Conservation (phyloP, 2,113 vertebrate genomes). For the Mola mola region DNA sequence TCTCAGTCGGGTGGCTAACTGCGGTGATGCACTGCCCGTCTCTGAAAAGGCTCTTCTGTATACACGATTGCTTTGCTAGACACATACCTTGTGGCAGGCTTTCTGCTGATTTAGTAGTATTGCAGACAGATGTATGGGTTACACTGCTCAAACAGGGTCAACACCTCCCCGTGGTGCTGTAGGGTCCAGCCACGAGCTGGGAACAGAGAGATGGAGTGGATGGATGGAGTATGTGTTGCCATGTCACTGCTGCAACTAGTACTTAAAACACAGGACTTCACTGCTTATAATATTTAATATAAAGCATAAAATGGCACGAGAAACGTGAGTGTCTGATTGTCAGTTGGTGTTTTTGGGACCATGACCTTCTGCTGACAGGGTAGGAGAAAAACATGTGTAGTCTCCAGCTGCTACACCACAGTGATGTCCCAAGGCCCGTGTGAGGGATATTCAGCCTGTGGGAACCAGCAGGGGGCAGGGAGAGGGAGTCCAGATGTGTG, state of each 20-base stretch:
- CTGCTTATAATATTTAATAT: slow-evolving; percentile 1
- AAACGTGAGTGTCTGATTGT: slow-evolving; percentile 8
- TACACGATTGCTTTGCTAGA: slow-evolving; percentile 45
- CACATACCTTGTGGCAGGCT: slow-evolving; percentile 56
- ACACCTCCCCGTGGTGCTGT: slow-evolving; percentile 72
- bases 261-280: background rate
- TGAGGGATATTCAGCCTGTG: slow-evolving; percentile 61
- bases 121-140: slow-evolving; percentile 69
- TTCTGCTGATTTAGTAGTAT: slow-evolving; percentile 64
- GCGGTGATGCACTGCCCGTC: slow-evolving; percentile 38
- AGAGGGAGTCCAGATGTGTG: slow-evolving; percentile 74
- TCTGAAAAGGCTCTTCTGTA: slow-evolving; percentile 55
- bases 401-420: slow-evolving; percentile 73
- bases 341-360: slow-evolving; percentile 51
- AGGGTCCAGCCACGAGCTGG: slow-evolving; percentile 49
- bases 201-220: slow-evolving; percentile 2
- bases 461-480: slow-evolving; percentile 68
- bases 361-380: slow-evolving; percentile 75
- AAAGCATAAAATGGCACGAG: background rate
- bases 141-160: slow-evolving; percentile 74
- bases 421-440: slow-evolving; percentile 63
- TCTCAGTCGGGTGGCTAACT: slow-evolving; percentile 17
- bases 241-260: slow-evolving; percentile 15
- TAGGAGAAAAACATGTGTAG: slow-evolving; percentile 62
- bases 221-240: slow-evolving; percentile 2